phyloP scores from a whole-genome alignment of 2,113 vertebrate genomes.

The Thamnophis sirtalis region DNA sequence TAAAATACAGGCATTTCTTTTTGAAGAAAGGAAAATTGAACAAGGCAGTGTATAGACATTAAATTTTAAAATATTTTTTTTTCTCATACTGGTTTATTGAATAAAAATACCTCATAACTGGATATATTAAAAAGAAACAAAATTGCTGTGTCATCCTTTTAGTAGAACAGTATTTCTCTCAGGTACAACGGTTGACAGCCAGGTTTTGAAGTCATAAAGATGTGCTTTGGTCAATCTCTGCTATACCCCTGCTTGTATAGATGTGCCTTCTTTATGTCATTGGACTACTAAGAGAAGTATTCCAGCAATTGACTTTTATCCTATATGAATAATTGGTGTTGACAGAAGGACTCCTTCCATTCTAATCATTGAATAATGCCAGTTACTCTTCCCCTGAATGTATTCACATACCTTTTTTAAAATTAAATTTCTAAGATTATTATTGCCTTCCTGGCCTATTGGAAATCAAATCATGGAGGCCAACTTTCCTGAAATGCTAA shows the following conservation, averaged over 20 bases:
- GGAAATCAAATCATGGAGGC: too few relatives aligned
- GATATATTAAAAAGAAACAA: neutral
- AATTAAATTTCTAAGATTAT: neutral
- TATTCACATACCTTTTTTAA: neutral
- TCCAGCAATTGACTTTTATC: neutral
- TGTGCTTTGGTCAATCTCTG: neutral
- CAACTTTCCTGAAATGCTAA: neutral
- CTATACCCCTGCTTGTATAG: neutral
- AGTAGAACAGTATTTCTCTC: neutral
- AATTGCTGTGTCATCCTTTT: neutral
- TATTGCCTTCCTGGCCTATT: neutral
- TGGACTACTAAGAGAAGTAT: neutral
- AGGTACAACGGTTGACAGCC: neutral
- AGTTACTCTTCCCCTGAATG: neutral
- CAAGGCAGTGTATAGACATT: neutral
- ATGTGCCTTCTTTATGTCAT: neutral
- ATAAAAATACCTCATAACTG: neutral
- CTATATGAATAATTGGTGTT: neutral
- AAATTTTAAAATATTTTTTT: neutral
- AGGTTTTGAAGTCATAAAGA: neutral
- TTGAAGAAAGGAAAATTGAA: neutral
- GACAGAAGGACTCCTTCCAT: neutral
- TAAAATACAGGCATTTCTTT: neutral
- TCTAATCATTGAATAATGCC: neutral
- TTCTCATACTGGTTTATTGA: neutral